Conservation (phyloP, 2,888 invertebrate genomes). For the Lycaena phlaeas region DNA sequence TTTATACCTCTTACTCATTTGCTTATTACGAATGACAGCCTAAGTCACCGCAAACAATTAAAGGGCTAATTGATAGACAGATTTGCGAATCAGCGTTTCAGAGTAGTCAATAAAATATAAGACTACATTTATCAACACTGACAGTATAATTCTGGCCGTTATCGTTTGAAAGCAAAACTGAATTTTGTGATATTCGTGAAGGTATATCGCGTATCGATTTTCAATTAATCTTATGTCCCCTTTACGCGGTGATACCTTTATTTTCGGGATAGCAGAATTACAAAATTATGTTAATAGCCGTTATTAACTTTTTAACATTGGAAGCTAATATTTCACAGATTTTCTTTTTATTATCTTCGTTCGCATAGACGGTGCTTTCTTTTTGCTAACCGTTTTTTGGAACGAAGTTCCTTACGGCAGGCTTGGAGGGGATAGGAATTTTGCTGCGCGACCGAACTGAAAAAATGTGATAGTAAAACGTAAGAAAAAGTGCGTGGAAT, state of each 20-base stretch:
- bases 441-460: no score
- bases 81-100: constrained; percentile 37
- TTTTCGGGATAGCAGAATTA: constrained; percentile 22
- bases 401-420: no score
- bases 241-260: constrained; percentile 50
- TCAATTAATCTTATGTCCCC: constrained; percentile 67
- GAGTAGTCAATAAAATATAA: constrained; percentile 51
- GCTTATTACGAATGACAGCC: no score
- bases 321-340: no score
- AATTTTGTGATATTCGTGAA: constrained; percentile 61
- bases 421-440: no score
- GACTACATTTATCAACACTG: constrained; percentile 60
- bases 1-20: no score
- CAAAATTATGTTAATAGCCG: constrained; percentile 4
- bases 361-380: no score
- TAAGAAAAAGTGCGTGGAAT: no score
- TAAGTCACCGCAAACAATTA: no score
- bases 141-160: constrained; percentile 54
- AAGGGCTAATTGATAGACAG: constrained; percentile 19
- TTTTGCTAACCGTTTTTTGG: no score
- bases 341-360: no score
- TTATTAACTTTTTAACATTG: not conserved
- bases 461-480: no score
- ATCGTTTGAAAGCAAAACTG: constrained; percentile 54
- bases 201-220: constrained; percentile 50